Conservation (phyloP, 2,888 invertebrate species). For the Terebella lapidaria region DNA sequence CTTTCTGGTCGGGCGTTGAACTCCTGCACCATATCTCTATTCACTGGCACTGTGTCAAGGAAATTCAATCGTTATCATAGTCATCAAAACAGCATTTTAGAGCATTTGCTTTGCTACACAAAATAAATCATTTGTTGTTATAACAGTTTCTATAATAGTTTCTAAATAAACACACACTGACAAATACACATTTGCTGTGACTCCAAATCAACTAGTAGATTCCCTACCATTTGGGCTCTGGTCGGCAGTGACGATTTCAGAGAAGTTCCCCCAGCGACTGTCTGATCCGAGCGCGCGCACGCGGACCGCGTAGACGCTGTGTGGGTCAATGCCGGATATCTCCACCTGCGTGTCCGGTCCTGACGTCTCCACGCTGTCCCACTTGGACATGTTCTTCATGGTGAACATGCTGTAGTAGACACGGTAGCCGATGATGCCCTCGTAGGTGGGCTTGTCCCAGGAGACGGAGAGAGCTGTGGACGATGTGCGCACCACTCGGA, state of each 20-base stretch:
- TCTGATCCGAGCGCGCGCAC: constrained; percentile 43
- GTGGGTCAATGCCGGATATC: constrained; percentile 35
- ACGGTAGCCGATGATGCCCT: constrained; percentile 43
- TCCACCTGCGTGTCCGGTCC: constrained; percentile 42
- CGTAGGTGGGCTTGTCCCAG: constrained; percentile 58
- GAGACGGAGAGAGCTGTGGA: constrained; percentile 81
- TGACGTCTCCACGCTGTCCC: constrained; percentile 37
- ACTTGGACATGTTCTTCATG: constrained; percentile 38
- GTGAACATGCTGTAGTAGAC: constrained; percentile 45
- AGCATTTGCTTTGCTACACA: too few species aligned
- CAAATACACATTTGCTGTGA: too few species aligned
- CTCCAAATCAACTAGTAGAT: too few species aligned
- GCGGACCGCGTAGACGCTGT: constrained; percentile 40
- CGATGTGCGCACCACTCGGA: constrained; percentile 89
- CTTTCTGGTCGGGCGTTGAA: constrained; percentile 21
- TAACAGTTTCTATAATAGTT: too few species aligned
- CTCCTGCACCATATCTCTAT: constrained; percentile 26
- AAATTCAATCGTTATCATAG: too few species aligned
- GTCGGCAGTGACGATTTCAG: constrained; percentile 26
- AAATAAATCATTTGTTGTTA: too few species aligned
- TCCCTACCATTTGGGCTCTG: too few species aligned
- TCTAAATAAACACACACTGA: too few species aligned
- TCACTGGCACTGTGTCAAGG: too few species aligned
- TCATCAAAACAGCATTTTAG: too few species aligned
- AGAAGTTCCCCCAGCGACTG: constrained; percentile 44